phyloP scores from a whole-genome alignment of 2,113 vertebrate species.

The Daphoenositta chrysoptera region DNA sequence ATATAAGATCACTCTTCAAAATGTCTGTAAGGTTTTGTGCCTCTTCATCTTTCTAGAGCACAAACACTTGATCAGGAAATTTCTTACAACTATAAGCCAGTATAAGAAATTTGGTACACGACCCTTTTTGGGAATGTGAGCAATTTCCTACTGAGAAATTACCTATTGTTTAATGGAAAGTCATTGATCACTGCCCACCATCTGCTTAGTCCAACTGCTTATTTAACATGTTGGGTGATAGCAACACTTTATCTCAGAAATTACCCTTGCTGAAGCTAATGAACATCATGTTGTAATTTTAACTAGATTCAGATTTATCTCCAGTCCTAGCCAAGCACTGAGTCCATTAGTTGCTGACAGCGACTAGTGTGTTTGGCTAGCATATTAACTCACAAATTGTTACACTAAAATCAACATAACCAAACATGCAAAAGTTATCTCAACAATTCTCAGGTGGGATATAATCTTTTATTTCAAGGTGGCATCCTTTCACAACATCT shows the following conservation, averaged over 20 bases:
- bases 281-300: conserved; percentile 58
- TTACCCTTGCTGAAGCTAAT: conserved; percentile 63
- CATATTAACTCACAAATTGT: background rate
- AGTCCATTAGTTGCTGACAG: conserved; percentile 26
- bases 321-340: background rate
- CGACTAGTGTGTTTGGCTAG: conserved; percentile 9
- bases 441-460: background rate
- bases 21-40: background rate
- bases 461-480: background rate
- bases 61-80: background rate
- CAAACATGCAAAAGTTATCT: background rate
- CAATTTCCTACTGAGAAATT: conserved; percentile 50
- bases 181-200: conserved; percentile 51
- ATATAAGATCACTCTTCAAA: background rate
- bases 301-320: conserved; percentile 61
- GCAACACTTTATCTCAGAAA: conserved; percentile 55
- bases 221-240: conserved; percentile 57
- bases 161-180: conserved; percentile 56
- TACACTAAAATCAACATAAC: background rate
- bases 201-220: conserved; percentile 52
- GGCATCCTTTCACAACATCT: background rate
- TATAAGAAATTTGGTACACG: background rate
- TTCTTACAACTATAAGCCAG: background rate
- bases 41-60: background rate
- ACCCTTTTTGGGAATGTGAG: conserved; percentile 1